Percentiles rank a stretch among this genome's conserved stretches.
These are phyloP conservation scores for Erebia palarica DNA, from an alignment of 2,888 invertebrate genomes.

Conservation along the genomic window DNA sequence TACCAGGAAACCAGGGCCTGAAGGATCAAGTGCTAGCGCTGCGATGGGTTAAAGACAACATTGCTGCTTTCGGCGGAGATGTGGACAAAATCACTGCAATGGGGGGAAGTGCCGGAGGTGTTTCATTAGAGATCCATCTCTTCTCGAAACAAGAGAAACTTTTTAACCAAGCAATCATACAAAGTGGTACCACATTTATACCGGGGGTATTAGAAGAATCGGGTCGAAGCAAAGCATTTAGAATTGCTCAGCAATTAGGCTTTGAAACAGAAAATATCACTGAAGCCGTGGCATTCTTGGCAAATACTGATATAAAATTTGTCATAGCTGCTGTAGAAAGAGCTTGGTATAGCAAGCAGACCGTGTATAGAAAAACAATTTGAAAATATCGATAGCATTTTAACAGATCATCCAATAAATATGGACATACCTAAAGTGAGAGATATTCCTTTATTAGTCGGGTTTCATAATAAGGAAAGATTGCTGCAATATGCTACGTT, in stretches of 20 bases:
- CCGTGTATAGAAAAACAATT: constrained; percentile 56
- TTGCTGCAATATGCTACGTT: constrained; percentile 39
- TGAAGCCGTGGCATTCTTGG: constrained; percentile 52
- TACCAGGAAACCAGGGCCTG: constrained; percentile 64
- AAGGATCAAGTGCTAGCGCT: constrained; percentile 61
- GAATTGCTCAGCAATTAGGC: constrained; percentile 53
- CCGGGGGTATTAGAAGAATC: constrained; percentile 48
- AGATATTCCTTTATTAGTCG: constrained; percentile 53
- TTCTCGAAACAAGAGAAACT: constrained; percentile 50
- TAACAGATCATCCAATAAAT: constrained; percentile 51
- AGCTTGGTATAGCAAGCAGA: constrained; percentile 27
- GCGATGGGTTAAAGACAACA: constrained; percentile 58
- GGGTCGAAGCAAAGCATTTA: constrained; percentile 49
- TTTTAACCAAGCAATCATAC: constrained; percentile 57
- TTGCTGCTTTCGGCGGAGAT: constrained; percentile 60
- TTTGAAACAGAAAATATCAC: constrained; percentile 40
- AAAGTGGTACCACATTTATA: constrained; percentile 55
- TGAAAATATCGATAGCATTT: constrained; percentile 51
- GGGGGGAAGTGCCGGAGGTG: constrained; percentile 62
- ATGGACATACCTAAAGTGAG: constrained; percentile 48
- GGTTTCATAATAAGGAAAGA: constrained; percentile 56
- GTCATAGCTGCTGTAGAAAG: constrained; percentile 46
- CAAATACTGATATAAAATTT: constrained; percentile 42
- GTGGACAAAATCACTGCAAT: constrained; percentile 55
- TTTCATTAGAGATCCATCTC: constrained; percentile 58